phyloP scores from a whole-genome alignment of 1,140 invertebrate genomes.

The Bombus breviceps region DNA sequence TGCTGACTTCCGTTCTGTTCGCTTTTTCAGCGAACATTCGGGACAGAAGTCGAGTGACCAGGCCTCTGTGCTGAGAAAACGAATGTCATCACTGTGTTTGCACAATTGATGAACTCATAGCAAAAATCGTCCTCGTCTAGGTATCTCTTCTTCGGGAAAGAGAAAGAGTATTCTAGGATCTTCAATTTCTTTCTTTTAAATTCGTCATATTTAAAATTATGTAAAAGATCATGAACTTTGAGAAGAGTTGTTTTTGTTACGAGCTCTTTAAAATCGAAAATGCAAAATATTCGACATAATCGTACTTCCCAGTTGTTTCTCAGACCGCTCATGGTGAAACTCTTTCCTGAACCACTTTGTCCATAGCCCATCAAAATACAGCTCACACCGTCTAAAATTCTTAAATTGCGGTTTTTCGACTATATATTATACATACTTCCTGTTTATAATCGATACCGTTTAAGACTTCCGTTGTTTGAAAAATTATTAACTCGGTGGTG shows the following conservation, averaged over 20 bases:
- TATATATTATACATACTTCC: not conserved
- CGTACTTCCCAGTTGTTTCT: constrained; percentile 62
- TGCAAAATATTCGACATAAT: not conserved
- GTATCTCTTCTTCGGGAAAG: not conserved
- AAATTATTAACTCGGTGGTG: not conserved
- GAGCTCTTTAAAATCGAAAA: not conserved
- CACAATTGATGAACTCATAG: not conserved
- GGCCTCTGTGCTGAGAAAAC: constrained; percentile 62
- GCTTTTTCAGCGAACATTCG: constrained; percentile 57
- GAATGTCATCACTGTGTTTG: constrained; percentile 2
- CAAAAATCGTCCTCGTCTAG: not conserved
- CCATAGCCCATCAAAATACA: constrained; percentile 59
- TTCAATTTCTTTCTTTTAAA: no score
- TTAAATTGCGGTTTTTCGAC: constrained; percentile 32
- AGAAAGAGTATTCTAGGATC: not conserved
- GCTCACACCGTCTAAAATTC: constrained; percentile 59
- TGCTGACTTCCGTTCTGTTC: constrained; percentile 31
- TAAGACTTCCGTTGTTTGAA: not conserved
- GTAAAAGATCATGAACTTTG: not conserved
- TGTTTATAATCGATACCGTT: not conserved
- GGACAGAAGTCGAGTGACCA: constrained; percentile 51
- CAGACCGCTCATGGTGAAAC: constrained; percentile 57
- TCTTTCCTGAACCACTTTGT: constrained; percentile 65
- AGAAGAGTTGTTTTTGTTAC: not conserved
- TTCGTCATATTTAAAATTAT: no score